phyloP scores from a whole-genome alignment of 2,113 vertebrate genomes.

The Mormyrus iriodes region DNA sequence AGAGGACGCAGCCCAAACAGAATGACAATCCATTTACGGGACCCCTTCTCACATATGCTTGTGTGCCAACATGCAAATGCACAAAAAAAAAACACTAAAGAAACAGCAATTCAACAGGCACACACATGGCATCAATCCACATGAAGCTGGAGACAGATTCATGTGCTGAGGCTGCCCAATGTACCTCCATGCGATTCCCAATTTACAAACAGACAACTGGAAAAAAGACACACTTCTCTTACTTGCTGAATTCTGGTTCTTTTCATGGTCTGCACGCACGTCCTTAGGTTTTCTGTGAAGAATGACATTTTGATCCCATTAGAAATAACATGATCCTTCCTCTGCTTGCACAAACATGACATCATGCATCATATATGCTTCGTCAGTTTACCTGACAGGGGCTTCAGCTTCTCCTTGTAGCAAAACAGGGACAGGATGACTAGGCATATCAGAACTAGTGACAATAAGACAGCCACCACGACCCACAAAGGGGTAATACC shows the following conservation, averaged over 20 bases:
- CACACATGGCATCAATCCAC: neutral
- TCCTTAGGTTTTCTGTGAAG: conserved; percentile 59
- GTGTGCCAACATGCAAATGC: neutral
- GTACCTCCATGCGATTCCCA: neutral
- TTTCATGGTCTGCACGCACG: conserved; percentile 67
- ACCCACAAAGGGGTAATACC: conserved; percentile 52
- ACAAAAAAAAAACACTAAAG: neutral
- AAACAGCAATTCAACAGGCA: neutral
- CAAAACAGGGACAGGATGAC: conserved; percentile 63
- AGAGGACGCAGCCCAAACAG: neutral
- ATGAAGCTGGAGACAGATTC: neutral
- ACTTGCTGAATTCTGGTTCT: conserved; percentile 67
- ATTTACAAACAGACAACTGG: neutral
- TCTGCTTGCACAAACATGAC: neutral
- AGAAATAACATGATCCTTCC: neutral
- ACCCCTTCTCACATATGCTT: neutral
- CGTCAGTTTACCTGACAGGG: conserved; percentile 40
- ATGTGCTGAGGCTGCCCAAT: neutral
- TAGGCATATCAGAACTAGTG: conserved; percentile 57
- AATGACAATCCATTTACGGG: neutral
- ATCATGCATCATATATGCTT: neutral
- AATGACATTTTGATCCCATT: neutral
- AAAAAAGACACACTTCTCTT: conserved; percentile 8
- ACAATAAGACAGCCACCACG: conserved; percentile 58
- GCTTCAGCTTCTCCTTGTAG: conserved; percentile 66